Evolutionary conservation across 2,888 invertebrate genomes (phyloP).

Genomic region (Drosophila maculinotata): DNA sequence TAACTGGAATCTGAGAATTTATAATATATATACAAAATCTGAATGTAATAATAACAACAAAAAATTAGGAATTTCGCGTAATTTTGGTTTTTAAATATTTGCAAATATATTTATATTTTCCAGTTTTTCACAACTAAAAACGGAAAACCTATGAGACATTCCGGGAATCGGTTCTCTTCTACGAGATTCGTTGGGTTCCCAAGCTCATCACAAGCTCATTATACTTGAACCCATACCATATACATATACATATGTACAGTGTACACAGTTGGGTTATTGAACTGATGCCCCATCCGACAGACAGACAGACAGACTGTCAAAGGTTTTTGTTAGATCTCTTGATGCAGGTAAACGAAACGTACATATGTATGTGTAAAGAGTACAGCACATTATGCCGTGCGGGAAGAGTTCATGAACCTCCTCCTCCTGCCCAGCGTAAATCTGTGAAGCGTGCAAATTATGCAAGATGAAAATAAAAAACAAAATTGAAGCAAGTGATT

Average conservation of each 20-base stretch:
- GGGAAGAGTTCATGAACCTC: conserved; percentile 57
- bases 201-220: conserved; percentile 54
- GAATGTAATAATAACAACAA: too few relatives aligned
- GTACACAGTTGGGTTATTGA: conserved; percentile 42
- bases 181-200: conserved; percentile 18
- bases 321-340: conserved; percentile 46
- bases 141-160: too few relatives aligned
- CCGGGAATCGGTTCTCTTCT: conserved; percentile 9
- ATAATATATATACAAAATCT: too few relatives aligned
- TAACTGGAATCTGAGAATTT: too few relatives aligned
- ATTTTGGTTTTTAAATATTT: too few relatives aligned
- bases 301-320: too few relatives aligned
- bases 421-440: conserved; percentile 24
- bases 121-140: too few relatives aligned
- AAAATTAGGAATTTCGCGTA: too few relatives aligned
- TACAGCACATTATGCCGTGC: conserved; percentile 25
- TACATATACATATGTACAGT: background rate
- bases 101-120: too few relatives aligned
- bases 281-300: conserved; percentile 40
- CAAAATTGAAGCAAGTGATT: conserved; percentile 53
- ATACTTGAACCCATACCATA: conserved; percentile 22
- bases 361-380: conserved; percentile 13
- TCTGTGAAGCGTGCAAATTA: conserved; percentile 73
- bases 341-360: conserved; percentile 42
- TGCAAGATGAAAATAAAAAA: conserved; percentile 53